Evolutionary conservation across 2,888 invertebrate genomes (phyloP).

Genomic region (Agriopis leucophaearia): DNA sequence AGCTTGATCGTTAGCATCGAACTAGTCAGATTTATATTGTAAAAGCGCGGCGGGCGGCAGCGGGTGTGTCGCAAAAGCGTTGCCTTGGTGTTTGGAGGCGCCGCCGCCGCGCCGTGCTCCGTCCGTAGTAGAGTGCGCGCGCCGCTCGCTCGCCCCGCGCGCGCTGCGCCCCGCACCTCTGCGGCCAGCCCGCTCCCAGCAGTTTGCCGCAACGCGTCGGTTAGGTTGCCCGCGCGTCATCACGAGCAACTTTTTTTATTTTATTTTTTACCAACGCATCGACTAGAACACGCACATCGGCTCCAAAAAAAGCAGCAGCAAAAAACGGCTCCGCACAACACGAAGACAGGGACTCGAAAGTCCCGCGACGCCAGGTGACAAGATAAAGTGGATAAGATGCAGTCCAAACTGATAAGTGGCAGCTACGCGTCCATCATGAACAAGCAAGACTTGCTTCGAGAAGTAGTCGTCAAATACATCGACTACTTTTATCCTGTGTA

Average conservation of each 20-base stretch:
- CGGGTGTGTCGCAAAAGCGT: slow-evolving; percentile 83
- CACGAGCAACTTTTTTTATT: slow-evolving; percentile 48
- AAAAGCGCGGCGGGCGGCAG: slow-evolving; percentile 71
- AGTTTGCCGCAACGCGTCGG: slow-evolving; percentile 85
- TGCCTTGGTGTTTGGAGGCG: slow-evolving; percentile 81
- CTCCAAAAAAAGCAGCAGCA: slow-evolving; percentile 59
- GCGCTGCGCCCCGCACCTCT: slow-evolving; percentile 61
- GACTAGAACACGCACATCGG: slow-evolving; percentile 70
- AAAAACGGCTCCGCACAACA: slow-evolving; percentile 74
- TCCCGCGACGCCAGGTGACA: slow-evolving; percentile 67
- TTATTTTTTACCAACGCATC: slow-evolving; percentile 60
- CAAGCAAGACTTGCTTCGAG: slow-evolving; percentile 89
- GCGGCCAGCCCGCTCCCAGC: slow-evolving; percentile 73
- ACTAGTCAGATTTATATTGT: slow-evolving; percentile 65
- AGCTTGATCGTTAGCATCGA: slow-evolving; percentile 60
- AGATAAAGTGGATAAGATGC: slow-evolving; percentile 79
- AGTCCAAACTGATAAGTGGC: slow-evolving; percentile 86
- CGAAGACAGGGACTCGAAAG: slow-evolving; percentile 68
- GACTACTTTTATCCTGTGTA: slow-evolving; percentile 90
- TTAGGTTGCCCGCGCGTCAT: slow-evolving; percentile 76
- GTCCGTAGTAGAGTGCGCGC: slow-evolving; percentile 83
- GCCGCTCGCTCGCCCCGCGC: slow-evolving; percentile 74
- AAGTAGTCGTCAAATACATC: slow-evolving; percentile 90
- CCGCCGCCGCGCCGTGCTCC: slow-evolving; percentile 81
- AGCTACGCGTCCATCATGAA: slow-evolving; percentile 89